These are phyloP conservation scores for Leucoraja ocellata DNA, from an alignment of 2,797 vertebrate species.

Conservation along the genomic window DNA sequence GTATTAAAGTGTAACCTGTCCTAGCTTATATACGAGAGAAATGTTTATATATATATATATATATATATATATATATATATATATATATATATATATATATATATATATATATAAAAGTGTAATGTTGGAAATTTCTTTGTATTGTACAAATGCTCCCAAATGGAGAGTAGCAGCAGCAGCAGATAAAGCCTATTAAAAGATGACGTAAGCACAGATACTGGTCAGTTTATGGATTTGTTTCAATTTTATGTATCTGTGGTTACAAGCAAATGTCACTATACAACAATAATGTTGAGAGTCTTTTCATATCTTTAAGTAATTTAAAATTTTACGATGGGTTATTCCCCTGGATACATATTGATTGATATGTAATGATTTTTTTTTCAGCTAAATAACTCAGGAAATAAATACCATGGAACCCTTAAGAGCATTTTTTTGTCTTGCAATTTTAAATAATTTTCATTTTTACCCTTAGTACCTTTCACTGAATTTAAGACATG, in stretches of 20 bases:
- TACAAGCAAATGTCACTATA: not conserved
- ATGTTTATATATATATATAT: not conserved
- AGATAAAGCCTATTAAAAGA: not conserved
- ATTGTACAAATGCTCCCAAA: not conserved
- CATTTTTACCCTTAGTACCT: not conserved
- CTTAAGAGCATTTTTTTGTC: not conserved
- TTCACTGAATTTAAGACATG: not conserved
- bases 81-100: no score
- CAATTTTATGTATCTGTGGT: not conserved
- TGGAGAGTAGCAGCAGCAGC: not conserved
- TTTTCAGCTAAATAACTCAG: not conserved
- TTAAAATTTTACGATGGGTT: conserved; percentile 18
- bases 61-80: no score
- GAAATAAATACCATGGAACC: not conserved
- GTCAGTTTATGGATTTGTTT: conserved; percentile 17
- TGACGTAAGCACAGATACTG: not conserved
- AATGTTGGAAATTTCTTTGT: not conserved
- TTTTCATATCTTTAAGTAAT: conserved; percentile 1
- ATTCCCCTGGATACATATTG: conserved; percentile 9
- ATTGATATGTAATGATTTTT: not conserved
- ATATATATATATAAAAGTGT: no score
- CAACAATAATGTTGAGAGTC: not conserved
- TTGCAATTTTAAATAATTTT: not conserved
- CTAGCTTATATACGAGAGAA: not conserved
- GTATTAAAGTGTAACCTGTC: not conserved